Evolutionary conservation across 2,888 invertebrate genomes (phyloP), one percentile per base, ranked within the genome.

Genomic region (Scaptomyza cyrtandrae): DNA sequence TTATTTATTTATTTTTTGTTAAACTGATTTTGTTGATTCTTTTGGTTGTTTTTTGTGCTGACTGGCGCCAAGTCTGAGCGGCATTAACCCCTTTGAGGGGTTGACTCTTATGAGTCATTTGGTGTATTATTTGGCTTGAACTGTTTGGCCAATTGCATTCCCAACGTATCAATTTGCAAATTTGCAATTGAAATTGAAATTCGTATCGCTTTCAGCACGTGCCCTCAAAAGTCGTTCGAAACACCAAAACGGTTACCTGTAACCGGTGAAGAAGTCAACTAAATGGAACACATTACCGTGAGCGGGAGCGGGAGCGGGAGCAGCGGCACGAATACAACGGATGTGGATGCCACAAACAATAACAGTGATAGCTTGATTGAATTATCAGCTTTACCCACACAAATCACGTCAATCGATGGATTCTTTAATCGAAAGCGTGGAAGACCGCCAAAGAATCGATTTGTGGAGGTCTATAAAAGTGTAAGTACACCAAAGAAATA

Each of bases 391-490:
- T 75, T 67, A 48, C 59, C 90, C 14, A 78, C 90, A 31, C 92
- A 91, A 74, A 91, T 91, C 29, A 96, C 95, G 70, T 96, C 96
- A 37, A 94, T 97, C 78, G 98, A 98, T 91, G 97, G 97, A 56
- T 97, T 98, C 95, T 98, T 98, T 90, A 96, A 97, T 91, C 94
- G 98, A 67, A 98, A 98, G 89, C 94, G 98, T 33, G 98, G 99
- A 46, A 94, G 99, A 69, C 99, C 99, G n/a, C 98, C 98, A 13
- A 99, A 99, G 93, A 98, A 98, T 91, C 94, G 98, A 0, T 96
- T 98, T 13, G 97, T 98, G 43, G 97, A 98, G 94, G 97, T 97
- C 71, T 97, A 97, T 95, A 96, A 96, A 95, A 96, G 95, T 90
- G 95, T 95, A 93, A 94, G 95, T 94, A 72, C 31, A 44, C 2